phyloP scores from a whole-genome alignment of 2,797 vertebrate species.

The Sebastes minor region DNA sequence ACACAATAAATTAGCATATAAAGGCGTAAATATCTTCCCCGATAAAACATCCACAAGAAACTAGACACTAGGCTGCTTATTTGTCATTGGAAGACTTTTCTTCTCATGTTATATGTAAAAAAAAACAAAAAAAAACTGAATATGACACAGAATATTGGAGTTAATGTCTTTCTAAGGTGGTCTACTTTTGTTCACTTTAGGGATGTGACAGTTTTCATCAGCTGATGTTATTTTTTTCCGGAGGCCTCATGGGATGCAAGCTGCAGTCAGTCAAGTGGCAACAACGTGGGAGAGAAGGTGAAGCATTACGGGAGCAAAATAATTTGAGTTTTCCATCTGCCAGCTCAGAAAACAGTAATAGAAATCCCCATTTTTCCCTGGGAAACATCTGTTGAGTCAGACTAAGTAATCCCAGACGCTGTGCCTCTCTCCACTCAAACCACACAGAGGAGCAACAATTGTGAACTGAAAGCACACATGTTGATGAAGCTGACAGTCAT shows the following conservation, averaged over 20 bases:
- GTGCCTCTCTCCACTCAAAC: constrained; percentile 28
- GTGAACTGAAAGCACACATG: constrained; percentile 5
- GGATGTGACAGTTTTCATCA: constrained; percentile 16
- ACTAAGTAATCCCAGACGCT: constrained; percentile 27
- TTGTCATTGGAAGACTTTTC: neutral
- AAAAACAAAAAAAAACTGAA: neutral
- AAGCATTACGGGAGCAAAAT: constrained; percentile 35
- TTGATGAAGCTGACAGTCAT: constrained; percentile 41
- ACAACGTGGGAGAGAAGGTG: constrained; percentile 24
- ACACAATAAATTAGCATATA: neutral
- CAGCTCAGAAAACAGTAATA: constrained; percentile 9
- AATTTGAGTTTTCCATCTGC: constrained; percentile 47
- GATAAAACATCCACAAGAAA: neutral
- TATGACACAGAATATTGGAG: neutral
- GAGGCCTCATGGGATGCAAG: neutral
- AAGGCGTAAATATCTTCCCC: neutral
- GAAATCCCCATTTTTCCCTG: constrained; percentile 12
- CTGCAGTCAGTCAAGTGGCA: constrained; percentile 3
- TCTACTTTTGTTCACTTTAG: neutral
- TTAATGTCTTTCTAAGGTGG: neutral
- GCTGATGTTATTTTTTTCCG: constrained; percentile 5
- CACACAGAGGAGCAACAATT: constrained; percentile 9
- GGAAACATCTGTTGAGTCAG: constrained; percentile 50
- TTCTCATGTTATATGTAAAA: neutral
- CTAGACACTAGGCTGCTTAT: neutral